Conservation (phyloP, 2,797 vertebrate genomes). For the Poeciliopsis presidionis region DNA sequence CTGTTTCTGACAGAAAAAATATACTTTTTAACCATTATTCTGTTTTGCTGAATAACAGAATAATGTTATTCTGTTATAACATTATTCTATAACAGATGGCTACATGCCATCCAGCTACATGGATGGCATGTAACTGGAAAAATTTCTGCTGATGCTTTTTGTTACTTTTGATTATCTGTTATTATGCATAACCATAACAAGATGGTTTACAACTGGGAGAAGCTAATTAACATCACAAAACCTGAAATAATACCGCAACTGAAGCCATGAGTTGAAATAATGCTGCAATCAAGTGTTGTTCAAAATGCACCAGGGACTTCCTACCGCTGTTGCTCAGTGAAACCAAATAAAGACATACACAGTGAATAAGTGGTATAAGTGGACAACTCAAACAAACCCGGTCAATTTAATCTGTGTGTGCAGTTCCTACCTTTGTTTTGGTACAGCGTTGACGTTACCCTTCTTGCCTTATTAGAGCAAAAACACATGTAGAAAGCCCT, state of each 20-base stretch:
- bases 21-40: neutral
- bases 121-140: neutral
- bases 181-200: neutral
- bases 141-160: neutral
- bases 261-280: neutral
- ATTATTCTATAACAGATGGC: no score
- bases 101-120: no score
- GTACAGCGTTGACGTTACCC: neutral
- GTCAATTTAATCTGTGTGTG: neutral
- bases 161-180: neutral
- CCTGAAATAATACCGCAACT: neutral
- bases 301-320: neutral
- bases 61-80: no score
- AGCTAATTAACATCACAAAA: neutral
- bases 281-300: neutral
- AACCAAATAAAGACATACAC: neutral
- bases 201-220: neutral
- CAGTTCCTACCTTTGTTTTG: neutral
- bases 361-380: constrained; percentile 1
- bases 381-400: neutral
- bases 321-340: neutral
- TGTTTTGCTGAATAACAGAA: no score
- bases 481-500: neutral
- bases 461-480: neutral
- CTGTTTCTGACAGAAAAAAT: neutral